Evolutionary conservation across 2,797 vertebrate genomes (phyloP).

Genomic region (Myripristis jacobus): DNA sequence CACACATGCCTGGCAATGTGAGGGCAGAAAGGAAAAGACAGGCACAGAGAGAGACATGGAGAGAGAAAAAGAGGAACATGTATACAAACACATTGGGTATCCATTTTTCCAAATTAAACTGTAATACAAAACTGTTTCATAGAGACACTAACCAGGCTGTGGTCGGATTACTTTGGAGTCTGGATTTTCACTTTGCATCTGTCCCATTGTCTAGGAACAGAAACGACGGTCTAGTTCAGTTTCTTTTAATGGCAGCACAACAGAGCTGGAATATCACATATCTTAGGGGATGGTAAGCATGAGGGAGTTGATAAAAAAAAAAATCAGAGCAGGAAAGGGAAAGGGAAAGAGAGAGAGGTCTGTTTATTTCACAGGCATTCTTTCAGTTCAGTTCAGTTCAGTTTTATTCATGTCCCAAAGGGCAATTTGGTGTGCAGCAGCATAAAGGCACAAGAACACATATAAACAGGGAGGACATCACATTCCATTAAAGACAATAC

Average conservation of each 20-base stretch:
- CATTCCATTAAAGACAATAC: no score
- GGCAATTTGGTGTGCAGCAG: no score
- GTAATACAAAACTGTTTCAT: background rate
- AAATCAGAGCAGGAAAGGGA: background rate
- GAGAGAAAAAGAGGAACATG: background rate
- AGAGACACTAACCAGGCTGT: slow-evolving; percentile 74
- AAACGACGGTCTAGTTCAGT: background rate
- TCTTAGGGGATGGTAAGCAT: no score
- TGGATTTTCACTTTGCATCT: slow-evolving; percentile 64
- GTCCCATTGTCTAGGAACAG: slow-evolving; percentile 74
- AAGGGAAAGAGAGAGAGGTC: no score
- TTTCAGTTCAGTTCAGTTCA: no score
- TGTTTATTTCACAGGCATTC: no score
- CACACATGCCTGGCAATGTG: slow-evolving; percentile 85
- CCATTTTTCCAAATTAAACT: background rate
- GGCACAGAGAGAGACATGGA: background rate
- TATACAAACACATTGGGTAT: background rate
- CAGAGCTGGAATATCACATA: no score
- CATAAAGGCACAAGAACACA: no score
- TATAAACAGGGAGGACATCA: no score
- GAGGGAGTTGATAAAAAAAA: no score
- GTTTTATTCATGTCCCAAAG: no score
- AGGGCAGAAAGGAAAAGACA: background rate
- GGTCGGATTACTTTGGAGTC: slow-evolving; percentile 80
- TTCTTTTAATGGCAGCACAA: background rate